Percentiles rank a stretch among this genome's conserved stretches.
Conservation (phyloP, 2,113 vertebrate genomes). For the Catharus minimus region DNA sequence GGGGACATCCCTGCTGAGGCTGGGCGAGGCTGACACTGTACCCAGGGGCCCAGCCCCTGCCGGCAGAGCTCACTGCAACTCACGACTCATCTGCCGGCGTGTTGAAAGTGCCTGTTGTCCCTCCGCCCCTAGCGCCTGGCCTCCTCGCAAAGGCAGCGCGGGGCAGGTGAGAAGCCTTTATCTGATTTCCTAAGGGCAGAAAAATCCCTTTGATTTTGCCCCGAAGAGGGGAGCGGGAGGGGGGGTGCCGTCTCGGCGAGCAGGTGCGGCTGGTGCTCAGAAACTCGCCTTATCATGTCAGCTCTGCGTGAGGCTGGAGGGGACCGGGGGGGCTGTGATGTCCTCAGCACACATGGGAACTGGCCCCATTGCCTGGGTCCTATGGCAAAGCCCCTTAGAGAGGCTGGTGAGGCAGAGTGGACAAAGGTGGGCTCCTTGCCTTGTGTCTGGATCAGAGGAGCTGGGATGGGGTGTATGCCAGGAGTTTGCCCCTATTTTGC, state of each 20-base stretch:
- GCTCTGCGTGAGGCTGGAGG: background rate
- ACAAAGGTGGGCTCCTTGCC: background rate
- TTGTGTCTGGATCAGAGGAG: background rate
- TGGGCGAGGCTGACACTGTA: background rate
- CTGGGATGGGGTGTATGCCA: background rate
- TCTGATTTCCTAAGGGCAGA: constrained; percentile 71
- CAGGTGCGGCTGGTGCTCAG: constrained; percentile 58
- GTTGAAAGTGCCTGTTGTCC: constrained; percentile 64
- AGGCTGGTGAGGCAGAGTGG: background rate
- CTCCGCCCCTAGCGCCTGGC: background rate
- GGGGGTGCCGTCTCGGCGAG: background rate
- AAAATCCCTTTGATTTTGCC: constrained; percentile 72
- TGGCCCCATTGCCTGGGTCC: too few species aligned
- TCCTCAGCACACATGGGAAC: background rate
- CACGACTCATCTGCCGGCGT: background rate
- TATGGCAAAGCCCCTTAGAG: fast-evolving
- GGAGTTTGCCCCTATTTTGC: background rate
- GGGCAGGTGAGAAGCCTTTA: constrained; percentile 71
- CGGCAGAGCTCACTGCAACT: background rate
- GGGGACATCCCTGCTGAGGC: background rate
- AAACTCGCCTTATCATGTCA: constrained; percentile 26
- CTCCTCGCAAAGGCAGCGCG: background rate
- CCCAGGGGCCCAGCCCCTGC: background rate
- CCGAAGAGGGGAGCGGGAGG: constrained; percentile 17
- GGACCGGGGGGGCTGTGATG: fast-evolving